phyloP scores from a whole-genome alignment of 2,888 invertebrate species.

The Campoplex capitator region DNA sequence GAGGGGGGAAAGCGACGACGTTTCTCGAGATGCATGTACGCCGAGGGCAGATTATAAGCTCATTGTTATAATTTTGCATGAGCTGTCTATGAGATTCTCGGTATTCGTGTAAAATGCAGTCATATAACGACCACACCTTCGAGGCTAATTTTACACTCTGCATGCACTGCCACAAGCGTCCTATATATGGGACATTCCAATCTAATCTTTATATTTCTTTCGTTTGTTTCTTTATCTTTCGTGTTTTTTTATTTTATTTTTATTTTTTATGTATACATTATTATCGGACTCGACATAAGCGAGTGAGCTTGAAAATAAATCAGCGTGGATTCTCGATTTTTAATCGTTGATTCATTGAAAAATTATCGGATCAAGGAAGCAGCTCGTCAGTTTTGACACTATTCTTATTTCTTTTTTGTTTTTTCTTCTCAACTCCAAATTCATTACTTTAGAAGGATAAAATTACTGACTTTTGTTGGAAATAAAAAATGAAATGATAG shows the following conservation, averaged over 20 bases:
- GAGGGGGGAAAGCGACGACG: background rate
- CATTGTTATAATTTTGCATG: slow-evolving; percentile 30
- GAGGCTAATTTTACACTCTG: slow-evolving; percentile 31
- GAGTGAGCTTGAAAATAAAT: no score
- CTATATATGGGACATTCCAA: background rate
- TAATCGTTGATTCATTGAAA: no score
- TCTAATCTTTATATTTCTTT: background rate
- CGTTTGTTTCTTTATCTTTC: background rate
- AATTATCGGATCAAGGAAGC: no score
- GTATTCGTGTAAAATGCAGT: slow-evolving; percentile 32
- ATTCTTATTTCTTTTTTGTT: no score
- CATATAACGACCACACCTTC: slow-evolving; percentile 39
- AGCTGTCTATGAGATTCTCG: slow-evolving; percentile 2
- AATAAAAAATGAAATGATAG: no score
- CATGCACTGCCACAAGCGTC: slow-evolving; percentile 15
- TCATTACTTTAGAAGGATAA: no score
- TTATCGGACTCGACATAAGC: background rate
- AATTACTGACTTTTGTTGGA: no score
- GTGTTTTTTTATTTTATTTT: background rate
- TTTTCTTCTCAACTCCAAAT: no score
- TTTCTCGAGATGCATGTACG: background rate
- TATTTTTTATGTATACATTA: background rate
- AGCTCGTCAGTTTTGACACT: no score
- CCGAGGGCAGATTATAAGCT: background rate
- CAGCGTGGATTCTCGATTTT: no score